Evolutionary conservation across 2,113 vertebrate genomes (phyloP).

Genomic region (Onychostoma macrolepis): DNA sequence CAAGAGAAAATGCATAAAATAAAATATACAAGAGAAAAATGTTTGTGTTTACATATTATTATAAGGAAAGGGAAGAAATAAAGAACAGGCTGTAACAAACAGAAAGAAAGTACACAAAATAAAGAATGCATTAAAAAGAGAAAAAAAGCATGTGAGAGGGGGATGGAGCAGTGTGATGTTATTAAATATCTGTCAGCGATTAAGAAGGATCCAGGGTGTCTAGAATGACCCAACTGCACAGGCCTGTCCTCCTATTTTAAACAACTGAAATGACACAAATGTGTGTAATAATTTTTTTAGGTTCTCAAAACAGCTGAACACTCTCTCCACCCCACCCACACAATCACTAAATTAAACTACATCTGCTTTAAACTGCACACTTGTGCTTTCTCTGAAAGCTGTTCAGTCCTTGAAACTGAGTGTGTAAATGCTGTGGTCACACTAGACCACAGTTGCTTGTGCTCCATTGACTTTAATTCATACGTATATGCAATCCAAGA

Average conservation of each 20-base stretch:
- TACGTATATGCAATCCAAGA: not conserved
- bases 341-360: conserved; percentile 8
- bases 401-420: not conserved
- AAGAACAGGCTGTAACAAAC: not conserved
- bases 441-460: not conserved
- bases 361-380: conserved; percentile 22
- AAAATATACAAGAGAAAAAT: not conserved
- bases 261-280: conserved; percentile 21
- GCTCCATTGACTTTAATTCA: not conserved
- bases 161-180: conserved; percentile 10
- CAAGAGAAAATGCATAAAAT: not conserved
- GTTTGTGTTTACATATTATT: not conserved
- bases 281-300: conserved; percentile 27
- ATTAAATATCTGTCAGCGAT: conserved; percentile 42
- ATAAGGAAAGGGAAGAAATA: not conserved
- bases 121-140: not conserved
- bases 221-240: conserved; percentile 26
- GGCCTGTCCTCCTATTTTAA: conserved; percentile 43
- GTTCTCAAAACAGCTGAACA: conserved; percentile 26
- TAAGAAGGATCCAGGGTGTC: conserved; percentile 26
- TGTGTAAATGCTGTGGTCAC: not conserved
- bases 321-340: not conserved
- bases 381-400: not conserved
- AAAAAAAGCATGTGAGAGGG: not conserved
- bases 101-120: not conserved